Percentiles rank a stretch among this genome's conserved stretches.
These are phyloP conservation scores for Acheta domesticus DNA, from an alignment of 2,888 invertebrate genomes.

Conservation along the genomic window DNA sequence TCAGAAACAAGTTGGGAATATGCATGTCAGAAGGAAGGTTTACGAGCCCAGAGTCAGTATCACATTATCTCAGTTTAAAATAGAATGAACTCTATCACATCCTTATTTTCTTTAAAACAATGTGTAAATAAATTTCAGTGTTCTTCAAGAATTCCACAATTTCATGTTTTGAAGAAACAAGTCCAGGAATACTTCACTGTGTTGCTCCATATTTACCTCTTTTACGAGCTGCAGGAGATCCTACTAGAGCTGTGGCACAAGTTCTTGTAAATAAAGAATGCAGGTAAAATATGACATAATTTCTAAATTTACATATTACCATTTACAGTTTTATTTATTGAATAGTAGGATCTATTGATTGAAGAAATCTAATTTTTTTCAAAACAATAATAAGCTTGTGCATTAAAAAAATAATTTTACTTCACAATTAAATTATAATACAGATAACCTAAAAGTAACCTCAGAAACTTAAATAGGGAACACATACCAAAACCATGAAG, in stretches of 20 bases:
- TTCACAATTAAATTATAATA: no score
- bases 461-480: no score
- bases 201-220: background rate
- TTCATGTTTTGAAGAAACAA: background rate
- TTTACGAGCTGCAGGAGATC: background rate
- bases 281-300: background rate
- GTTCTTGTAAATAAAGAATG: background rate
- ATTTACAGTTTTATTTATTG: no score
- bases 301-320: background rate
- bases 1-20: slow-evolving; percentile 7
- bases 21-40: background rate
- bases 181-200: slow-evolving; percentile 3
- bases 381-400: no score
- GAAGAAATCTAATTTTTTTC: no score
- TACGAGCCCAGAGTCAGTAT: background rate
- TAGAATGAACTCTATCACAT: background rate
- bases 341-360: no score
- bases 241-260: background rate
- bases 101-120: background rate
- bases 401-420: no score
- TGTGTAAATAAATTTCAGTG: background rate
- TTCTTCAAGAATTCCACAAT: slow-evolving; percentile 5
- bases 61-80: background rate
- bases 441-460: no score
- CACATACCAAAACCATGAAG: no score